Base-by-base conservation (phyloP, 2,113 vertebrate species). In the Ceyx cyanopectus region DNA sequence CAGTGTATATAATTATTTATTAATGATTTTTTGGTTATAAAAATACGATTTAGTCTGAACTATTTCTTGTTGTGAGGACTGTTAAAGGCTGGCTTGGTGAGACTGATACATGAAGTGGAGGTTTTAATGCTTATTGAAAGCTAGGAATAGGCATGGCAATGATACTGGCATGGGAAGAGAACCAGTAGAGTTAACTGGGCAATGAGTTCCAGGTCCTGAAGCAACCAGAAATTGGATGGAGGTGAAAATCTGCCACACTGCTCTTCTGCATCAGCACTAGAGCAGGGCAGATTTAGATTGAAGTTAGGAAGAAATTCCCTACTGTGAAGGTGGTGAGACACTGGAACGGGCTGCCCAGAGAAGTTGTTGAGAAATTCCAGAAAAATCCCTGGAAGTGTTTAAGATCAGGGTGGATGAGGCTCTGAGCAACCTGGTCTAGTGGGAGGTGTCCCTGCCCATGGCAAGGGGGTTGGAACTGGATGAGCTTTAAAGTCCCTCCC, bases 1-100 rank as follows among this genome's bases (percentile, higher is more conserved):
- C 30, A 54, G 72, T 51, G 58, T 94, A 65, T 94, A 62, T 40
- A 72, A 93, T 89, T 76, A 87, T 46, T 94, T 92, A 96, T 92
- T 92, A 94, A 81, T 96, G 81, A 68, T 54, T 63, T 65, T 81
- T 92, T 95, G 91, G 14, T 84, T 87, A 90, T 72, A 77, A 85
- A 93, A 96, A 57, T 78, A 85, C 74, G 87, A 67, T 50, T 85
- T 88, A 87, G 29, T 26, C 46, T 82, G 67, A 96, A 69, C 43
- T 91, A 58, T 87, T 84, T 96, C 22, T 72, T 87, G 21, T 51
- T 90, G 70, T 81, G 74, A 29, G 24, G 73, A 34, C 12, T 46
- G 41, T 84, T 89, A 51, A 9, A 53, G 53, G 6, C 29, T 72
- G 58, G 17, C 41, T 88, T 41, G 32, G 7, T 32, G 32, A 84